Base-by-base conservation (phyloP, 2,888 invertebrate species). In the Apamea crenata region DNA sequence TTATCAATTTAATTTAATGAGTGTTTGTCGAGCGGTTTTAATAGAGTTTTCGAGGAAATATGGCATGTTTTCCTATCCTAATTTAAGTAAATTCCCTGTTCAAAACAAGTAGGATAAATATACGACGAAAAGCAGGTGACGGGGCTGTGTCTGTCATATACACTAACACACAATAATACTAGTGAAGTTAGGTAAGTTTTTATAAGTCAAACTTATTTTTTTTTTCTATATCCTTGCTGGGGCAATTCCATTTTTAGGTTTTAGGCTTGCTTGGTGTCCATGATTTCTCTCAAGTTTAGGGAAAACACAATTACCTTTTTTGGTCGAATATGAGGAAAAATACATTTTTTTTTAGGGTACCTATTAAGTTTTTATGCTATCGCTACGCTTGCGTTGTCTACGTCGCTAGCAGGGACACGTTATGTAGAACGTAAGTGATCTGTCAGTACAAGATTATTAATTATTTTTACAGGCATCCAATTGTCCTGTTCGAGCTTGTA, bases 331-430 rank as follows among this genome's bases (percentile, higher is more conserved):
- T 18, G 2, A n/a, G 25, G n/a, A 3, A 32, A 12, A 71, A 78
- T 66, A 56, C 14, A 40, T 21, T 29, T 6, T 16, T 21, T 65
- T 21, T 44, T 66, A 32, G 16, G 18, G 7, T 25, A 32, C 44
- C 12, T 40, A 29, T 78, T 40, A 32, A 10, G 1, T 16, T 82
- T 50, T 67, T 85, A 74, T 87, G 81, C 78, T 86, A 7, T 69
- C 85, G 61, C 32, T 82, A 73, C 80, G 2, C 25, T 40, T 36
- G 65, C 29, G 68, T 75, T 87, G 87, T 84, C 88, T 84, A 86
- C 81, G 77, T 80, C 81, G 86, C 87, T 87, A 85, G 86, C 82
- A 88, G 90, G 90, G 90, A 92, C 91, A 90, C 81, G 86, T 84
- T 85, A 80, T 80, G 81, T 84, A 86, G 83, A 78, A 80, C 85